phyloP scores from a whole-genome alignment of 1,140 invertebrate species.

The Drosophila hydei region DNA sequence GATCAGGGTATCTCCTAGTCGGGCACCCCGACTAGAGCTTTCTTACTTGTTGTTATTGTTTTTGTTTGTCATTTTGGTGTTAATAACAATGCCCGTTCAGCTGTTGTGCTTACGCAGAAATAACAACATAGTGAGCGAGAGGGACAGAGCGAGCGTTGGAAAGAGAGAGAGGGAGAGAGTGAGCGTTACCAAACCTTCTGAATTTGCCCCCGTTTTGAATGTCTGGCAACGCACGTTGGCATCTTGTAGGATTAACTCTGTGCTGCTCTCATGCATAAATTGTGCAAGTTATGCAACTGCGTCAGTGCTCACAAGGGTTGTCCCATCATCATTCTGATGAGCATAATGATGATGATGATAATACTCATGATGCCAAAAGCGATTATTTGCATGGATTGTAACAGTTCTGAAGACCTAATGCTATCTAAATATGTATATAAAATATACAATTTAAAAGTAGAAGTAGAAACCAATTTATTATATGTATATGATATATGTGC shows the following conservation, averaged over 20 bases:
- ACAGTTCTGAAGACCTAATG: no score
- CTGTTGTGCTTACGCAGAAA: conserved; percentile 49
- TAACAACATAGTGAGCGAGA: conserved; percentile 18
- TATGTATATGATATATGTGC: no score
- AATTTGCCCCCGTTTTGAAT: conserved; percentile 19
- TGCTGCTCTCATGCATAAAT: conserved; percentile 73
- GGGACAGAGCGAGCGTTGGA: no score
- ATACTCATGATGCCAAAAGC: background rate
- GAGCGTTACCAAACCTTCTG: conserved; percentile 1
- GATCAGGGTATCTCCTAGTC: no score
- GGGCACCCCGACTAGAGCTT: no score
- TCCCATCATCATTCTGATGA: conserved; percentile 3
- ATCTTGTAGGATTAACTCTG: conserved; percentile 68
- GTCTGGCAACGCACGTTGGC: conserved; percentile 63
- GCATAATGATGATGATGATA: conserved; percentile 1
- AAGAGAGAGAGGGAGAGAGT: no score
- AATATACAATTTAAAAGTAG: no score
- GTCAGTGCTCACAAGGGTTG: conserved; percentile 4
- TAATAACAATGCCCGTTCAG: conserved; percentile 51
- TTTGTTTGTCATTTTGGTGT: conserved; percentile 58
- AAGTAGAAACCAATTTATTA: no score
- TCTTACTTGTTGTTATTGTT: conserved; percentile 22
- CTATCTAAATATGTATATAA: no score
- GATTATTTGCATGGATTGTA: no score
- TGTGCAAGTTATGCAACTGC: conserved; percentile 63